Percentiles rank a stretch among this genome's conserved stretches.
Evolutionary conservation across 2,888 invertebrate species (phyloP).

Genomic region (Colostygia pectinataria): DNA sequence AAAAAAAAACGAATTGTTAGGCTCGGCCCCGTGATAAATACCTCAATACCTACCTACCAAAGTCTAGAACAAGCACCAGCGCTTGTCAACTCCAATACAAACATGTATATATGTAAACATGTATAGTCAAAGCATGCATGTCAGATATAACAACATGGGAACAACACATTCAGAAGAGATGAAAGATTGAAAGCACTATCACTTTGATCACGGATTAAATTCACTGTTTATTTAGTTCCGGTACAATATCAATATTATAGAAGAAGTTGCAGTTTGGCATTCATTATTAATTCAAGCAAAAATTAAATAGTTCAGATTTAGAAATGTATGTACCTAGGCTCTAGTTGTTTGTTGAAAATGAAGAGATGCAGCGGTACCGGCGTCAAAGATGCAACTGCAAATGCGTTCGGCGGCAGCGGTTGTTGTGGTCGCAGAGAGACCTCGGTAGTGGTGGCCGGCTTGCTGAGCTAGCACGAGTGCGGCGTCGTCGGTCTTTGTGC

Average conservation of each 20-base stretch:
- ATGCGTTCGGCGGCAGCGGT: slow-evolving; percentile 18
- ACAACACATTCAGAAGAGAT: slow-evolving; percentile 9
- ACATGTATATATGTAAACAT: too few relatives aligned
- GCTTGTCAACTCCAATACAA: too few relatives aligned
- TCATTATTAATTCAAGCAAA: too few relatives aligned
- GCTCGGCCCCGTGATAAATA: too few relatives aligned
- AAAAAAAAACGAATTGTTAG: too few relatives aligned
- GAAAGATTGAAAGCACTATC: slow-evolving; percentile 15
- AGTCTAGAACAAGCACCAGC: too few relatives aligned
- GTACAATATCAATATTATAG: slow-evolving; percentile 1
- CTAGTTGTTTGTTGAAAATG: slow-evolving; percentile 21
- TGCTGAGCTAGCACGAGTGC: slow-evolving; percentile 54
- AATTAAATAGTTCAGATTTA: slow-evolving; percentile 2
- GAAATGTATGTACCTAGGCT: slow-evolving; percentile 37
- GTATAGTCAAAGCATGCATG: slow-evolving; percentile 14
- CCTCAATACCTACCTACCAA: too few relatives aligned
- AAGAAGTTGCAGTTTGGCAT: background rate
- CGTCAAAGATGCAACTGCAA: slow-evolving; percentile 26
- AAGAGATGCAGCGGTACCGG: slow-evolving; percentile 28
- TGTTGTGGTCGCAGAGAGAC: slow-evolving; percentile 25
- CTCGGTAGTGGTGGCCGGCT: slow-evolving; percentile 49
- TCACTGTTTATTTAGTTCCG: slow-evolving; percentile 27
- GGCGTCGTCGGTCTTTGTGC: slow-evolving; percentile 61
- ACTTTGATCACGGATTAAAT: slow-evolving; percentile 22
- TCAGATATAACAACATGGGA: slow-evolving; percentile 15